A percentile compares a stretch with the other conserved stretches of the same genome.
Conservation (phyloP, 2,888 invertebrate genomes). For the Calameuta pallipes region DNA sequence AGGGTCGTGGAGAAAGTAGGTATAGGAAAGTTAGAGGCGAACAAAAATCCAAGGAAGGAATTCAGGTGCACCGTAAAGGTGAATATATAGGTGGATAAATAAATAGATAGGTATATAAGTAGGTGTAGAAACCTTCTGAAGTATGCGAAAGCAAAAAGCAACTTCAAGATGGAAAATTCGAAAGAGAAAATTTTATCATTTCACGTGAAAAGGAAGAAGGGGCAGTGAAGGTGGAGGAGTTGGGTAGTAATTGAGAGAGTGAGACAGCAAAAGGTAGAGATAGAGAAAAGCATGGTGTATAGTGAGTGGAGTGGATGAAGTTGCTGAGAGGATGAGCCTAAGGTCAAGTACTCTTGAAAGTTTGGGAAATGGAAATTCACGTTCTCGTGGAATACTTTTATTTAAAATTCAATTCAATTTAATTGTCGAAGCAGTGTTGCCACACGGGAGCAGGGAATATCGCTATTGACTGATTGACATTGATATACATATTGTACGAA, state of each 20-base stretch:
- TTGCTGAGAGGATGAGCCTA: slow-evolving; percentile 7
- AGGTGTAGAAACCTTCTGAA: not conserved
- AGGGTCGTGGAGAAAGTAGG: not conserved
- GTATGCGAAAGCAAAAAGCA: not conserved
- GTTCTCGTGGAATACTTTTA: not conserved
- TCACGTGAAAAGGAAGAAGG: slow-evolving; percentile 2
- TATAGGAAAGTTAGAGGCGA: not conserved
- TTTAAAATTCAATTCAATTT: not conserved
- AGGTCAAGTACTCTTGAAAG: slow-evolving; percentile 22
- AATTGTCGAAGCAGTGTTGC: not conserved
- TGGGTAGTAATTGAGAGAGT: not conserved
- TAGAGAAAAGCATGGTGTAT: not conserved
- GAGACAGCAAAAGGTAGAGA: not conserved
- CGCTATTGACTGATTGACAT: not conserved
- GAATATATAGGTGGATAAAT: not conserved
- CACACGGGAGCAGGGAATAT: not conserved
- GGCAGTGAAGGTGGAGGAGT: not conserved
- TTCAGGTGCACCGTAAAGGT: not conserved
- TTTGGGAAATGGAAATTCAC: slow-evolving; percentile 18
- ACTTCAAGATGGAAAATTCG: slow-evolving; percentile 23
- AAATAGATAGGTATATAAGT: slow-evolving; percentile 13
- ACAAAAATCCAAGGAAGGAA: not conserved
- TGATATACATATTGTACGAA: not conserved
- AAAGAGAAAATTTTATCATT: slow-evolving; percentile 21
- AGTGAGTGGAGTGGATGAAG: not conserved